Conservation (phyloP, 2,888 invertebrate species). For the Hetaerina titia region DNA sequence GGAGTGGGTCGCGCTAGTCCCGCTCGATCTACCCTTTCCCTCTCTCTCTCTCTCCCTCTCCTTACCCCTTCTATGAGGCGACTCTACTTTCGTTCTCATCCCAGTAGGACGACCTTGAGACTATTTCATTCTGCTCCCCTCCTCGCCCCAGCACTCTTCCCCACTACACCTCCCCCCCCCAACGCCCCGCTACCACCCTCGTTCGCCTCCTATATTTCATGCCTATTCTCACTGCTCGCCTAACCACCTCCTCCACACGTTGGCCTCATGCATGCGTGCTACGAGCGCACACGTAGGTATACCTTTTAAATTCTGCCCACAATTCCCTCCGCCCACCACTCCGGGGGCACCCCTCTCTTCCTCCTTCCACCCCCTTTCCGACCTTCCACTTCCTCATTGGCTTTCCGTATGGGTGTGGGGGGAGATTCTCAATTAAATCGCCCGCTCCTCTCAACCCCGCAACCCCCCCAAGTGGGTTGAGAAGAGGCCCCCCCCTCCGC, state of each 20-base stretch:
- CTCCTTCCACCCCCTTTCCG: background rate
- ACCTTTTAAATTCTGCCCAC: constrained; percentile 18
- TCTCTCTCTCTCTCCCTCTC: background rate
- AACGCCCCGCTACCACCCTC: background rate
- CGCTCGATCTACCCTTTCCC: background rate
- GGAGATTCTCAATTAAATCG: constrained; percentile 20
- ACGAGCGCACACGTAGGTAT: background rate
- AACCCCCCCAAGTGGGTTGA: no score
- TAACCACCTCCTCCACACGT: background rate
- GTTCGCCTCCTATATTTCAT: background rate
- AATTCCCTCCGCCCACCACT: background rate
- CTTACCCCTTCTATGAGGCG: background rate
- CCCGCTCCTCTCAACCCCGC: background rate
- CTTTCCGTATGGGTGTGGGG: background rate
- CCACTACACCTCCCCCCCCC: background rate
- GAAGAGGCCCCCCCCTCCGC: no score
- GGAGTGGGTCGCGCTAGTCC: constrained; percentile 23
- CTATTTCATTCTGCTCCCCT: constrained; percentile 17
- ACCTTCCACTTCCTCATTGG: constrained; percentile 19
- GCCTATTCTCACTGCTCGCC: constrained; percentile 32
- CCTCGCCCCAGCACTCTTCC: background rate
- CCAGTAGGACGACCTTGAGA: constrained; percentile 35
- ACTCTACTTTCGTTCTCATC: constrained; percentile 35
- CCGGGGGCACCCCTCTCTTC: background rate
- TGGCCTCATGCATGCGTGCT: background rate